Evolutionary conservation across 2,113 vertebrate species (phyloP), one percentile per base, ranked within the genome.

Genomic region (Phylloscopus whistleri): DNA sequence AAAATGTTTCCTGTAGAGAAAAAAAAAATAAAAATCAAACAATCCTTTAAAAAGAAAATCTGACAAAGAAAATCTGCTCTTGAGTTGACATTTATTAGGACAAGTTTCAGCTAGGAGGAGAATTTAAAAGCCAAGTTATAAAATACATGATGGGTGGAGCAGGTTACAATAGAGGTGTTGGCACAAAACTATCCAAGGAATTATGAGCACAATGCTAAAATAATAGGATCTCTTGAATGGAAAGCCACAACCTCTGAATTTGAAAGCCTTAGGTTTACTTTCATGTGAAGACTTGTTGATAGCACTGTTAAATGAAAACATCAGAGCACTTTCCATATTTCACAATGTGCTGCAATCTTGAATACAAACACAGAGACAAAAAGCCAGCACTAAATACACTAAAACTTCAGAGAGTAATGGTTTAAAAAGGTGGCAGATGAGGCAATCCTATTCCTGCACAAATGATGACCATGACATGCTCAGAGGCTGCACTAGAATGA

Each of bases 71-170:
- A 90, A 74, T 46, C 52, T 84, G 55, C 24, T 84, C 58, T 86
- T 51, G 37, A 81, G 56, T 22, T 95, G 87, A 75, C 30, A 37
- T 75, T 79, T 90, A 84, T 55, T 55, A 89, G 74, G 39, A 93
- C 91, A 96, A 92, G 85, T 92, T 96, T 95, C 85, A 95, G 74
- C 90, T 37, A 82, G 67, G 39, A 87, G 28, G 28, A 86, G 27
- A 80, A 73, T 84, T 78, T 76, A 83, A 82, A 93, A 83, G 59
- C 31, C 0, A 1, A 80, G 33, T 63, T 94, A 70, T 80, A 96
- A 94, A 90, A 68, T 28, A 60, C 21, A 46, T 0, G 0, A 44
- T 60, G 41, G 88, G 69, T 77, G 78, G 76, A 48, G 87, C 82
- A 73, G 35, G 51, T 87, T 89, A 87, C 60, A 95, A 79, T 66